Percentiles rank a stretch among this genome's conserved stretches.
phyloP scores from a whole-genome alignment of 2,113 vertebrate species.

The Eudyptes chrysolophus region DNA sequence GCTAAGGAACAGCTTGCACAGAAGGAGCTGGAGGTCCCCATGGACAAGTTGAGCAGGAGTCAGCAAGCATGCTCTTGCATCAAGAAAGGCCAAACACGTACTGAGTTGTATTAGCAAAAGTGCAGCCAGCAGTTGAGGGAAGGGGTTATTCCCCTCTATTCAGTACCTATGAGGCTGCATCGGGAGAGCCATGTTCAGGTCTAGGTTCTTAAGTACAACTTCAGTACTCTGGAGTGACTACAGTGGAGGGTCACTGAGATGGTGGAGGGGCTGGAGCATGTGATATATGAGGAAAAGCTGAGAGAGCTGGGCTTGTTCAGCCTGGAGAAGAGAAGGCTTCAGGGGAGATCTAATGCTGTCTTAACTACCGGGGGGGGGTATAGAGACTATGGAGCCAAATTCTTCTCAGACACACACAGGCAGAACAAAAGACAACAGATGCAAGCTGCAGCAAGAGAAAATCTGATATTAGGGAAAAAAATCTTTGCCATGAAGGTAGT shows the following conservation, averaged over 20 bases:
- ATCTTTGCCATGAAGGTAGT: neutral
- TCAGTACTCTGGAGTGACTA: neutral
- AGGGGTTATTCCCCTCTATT: neutral
- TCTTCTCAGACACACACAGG: neutral
- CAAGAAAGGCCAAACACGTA: neutral
- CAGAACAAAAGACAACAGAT: neutral
- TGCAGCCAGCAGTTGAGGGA: neutral
- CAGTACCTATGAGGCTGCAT: neutral
- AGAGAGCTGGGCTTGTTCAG: neutral
- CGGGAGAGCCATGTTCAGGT: neutral
- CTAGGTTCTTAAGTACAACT: neutral
- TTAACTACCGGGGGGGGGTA: neutral
- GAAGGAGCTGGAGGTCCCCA: neutral
- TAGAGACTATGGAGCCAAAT: neutral
- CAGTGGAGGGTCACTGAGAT: neutral
- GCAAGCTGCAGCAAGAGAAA: neutral
- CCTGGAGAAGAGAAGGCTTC: neutral
- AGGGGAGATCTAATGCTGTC: neutral
- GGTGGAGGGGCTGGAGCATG: fast-evolving
- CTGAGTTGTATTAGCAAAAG: neutral
- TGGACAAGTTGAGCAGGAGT: neutral
- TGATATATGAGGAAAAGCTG: neutral
- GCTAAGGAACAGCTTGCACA: neutral
- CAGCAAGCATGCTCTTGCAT: neutral
- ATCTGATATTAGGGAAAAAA: neutral